phyloP scores from a whole-genome alignment of 2,797 vertebrate genomes.

The Leuciscus waleckii region DNA sequence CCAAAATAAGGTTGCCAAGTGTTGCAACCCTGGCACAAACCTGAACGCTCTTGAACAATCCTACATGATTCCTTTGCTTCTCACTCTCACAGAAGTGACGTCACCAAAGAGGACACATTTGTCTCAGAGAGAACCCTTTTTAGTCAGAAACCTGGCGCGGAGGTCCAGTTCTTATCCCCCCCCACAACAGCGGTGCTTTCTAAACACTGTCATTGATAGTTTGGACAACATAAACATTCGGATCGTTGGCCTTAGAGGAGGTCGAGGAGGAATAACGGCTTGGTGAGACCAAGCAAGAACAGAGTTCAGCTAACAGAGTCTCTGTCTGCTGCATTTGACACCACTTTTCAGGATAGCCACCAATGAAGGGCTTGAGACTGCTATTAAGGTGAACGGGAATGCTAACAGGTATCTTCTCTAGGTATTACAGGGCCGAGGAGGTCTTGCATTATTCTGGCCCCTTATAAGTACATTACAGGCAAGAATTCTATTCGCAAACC shows the following conservation, averaged over 20 bases:
- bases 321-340: neutral
- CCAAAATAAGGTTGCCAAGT: conserved; percentile 33
- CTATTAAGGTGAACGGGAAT: neutral
- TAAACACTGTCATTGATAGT: conserved; percentile 45
- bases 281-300: conserved; percentile 5
- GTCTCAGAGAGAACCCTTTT: conserved; percentile 15
- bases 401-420: neutral
- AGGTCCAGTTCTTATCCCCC: conserved; percentile 28
- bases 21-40: conserved; percentile 18
- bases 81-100: neutral
- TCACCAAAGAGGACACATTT: conserved; percentile 2
- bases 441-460: neutral
- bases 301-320: neutral
- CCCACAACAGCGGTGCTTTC: conserved; percentile 15
- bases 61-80: neutral
- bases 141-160: conserved; percentile 8
- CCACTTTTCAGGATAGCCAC: neutral
- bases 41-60: conserved; percentile 19
- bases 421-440: neutral
- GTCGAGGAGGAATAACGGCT: conserved; percentile 33
- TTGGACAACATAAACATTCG: conserved; percentile 46
- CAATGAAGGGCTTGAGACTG: neutral
- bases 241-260: conserved; percentile 39
- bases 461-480: conserved; percentile 15
- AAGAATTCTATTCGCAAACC: conserved; percentile 17